Conservation (phyloP, 2,113 vertebrate species). For the Camelus bactrianus region DNA sequence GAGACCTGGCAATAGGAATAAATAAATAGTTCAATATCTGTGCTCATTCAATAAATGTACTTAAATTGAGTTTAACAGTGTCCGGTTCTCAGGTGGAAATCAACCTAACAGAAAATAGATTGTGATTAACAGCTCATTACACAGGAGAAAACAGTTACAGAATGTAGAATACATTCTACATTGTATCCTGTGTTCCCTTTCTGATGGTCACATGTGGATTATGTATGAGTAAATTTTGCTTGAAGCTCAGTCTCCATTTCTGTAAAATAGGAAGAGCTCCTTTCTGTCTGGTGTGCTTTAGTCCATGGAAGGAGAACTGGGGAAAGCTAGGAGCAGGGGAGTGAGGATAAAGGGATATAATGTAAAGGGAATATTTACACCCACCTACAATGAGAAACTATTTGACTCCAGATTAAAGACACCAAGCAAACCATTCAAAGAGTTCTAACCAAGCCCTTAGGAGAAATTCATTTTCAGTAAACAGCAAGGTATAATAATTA, state of each 20-base stretch:
- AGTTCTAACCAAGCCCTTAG: not conserved
- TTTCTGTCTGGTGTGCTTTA: not conserved
- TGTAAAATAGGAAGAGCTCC: not conserved
- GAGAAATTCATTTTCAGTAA: not conserved
- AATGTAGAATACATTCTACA: not conserved
- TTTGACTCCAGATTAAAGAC: not conserved
- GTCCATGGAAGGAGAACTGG: not conserved
- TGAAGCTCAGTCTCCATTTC: not conserved
- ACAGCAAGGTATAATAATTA: not conserved
- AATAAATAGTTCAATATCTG: constrained; percentile 28
- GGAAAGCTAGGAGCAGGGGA: not conserved
- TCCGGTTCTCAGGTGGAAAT: constrained; percentile 51
- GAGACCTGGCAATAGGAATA: not conserved
- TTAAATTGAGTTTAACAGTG: constrained; percentile 38
- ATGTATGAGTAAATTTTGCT: not conserved
- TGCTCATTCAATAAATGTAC: not conserved
- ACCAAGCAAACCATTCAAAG: not conserved
- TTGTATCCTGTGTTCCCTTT: not conserved
- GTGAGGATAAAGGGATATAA: not conserved
- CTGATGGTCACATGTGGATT: not conserved
- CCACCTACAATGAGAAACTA: not conserved
- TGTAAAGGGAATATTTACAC: accelerated
- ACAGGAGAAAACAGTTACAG: not conserved
- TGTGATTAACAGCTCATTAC: constrained; percentile 44
- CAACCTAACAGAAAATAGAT: constrained; percentile 37